These are phyloP conservation scores for Garrulus glandarius DNA, from an alignment of 2,797 vertebrate genomes.

Conservation along the genomic window DNA sequence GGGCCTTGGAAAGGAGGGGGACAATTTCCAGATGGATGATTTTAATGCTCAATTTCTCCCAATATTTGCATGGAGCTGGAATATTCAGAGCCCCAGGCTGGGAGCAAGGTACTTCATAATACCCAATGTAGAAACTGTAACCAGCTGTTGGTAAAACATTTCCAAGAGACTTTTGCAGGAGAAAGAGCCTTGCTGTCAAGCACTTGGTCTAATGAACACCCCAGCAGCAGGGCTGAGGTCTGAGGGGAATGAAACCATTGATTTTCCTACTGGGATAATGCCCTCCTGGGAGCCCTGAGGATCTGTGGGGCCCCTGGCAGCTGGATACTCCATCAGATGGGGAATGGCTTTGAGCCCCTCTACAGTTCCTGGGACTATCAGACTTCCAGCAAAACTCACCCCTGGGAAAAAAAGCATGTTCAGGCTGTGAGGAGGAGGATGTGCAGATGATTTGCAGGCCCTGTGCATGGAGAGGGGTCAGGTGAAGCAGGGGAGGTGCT, in stretches of 20 bases:
- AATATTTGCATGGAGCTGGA: fast-evolving
- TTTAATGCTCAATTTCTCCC: not conserved
- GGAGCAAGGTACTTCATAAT: not conserved
- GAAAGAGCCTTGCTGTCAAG: not conserved
- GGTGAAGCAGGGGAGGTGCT: fast-evolving
- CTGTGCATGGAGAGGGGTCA: fast-evolving
- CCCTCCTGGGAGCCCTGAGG: not conserved
- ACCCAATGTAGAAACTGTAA: not conserved
- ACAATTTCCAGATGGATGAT: not conserved
- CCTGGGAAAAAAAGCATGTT: not conserved
- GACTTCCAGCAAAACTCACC: not conserved
- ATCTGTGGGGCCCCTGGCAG: fast-evolving
- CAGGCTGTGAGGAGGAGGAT: not conserved
- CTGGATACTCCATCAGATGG: fast-evolving
- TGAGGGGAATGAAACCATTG: not conserved
- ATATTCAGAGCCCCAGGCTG: not conserved
- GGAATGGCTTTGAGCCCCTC: fast-evolving
- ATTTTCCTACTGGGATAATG: not conserved
- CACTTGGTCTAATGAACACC: not conserved
- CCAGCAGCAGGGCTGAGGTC: not conserved
- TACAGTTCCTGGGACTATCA: no score
- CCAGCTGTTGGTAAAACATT: not conserved
- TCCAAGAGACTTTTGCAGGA: not conserved
- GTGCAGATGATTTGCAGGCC: not conserved
- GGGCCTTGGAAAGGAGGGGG: not conserved